Evolutionary conservation across 2,888 invertebrate genomes (phyloP), one percentile per base, ranked within the genome.

Genomic region (Ferrisia virgata): DNA sequence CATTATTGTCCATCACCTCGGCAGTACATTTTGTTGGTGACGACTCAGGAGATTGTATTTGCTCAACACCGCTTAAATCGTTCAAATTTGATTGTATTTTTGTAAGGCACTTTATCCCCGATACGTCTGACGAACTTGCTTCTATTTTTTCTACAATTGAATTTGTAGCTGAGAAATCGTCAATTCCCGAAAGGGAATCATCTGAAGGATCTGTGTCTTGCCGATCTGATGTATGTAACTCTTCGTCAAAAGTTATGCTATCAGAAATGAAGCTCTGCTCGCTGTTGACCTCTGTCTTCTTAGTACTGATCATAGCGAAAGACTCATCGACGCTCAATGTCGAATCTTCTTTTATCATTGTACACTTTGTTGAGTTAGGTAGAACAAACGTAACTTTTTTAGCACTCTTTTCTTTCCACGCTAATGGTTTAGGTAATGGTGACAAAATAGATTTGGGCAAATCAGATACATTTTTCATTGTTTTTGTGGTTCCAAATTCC

Each of bases 371-470:
- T 15, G 72, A 76, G 13, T 2, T 22, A 1, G 72, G 72, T 9
- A 36, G 13, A 18, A 15, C 81, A 47, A 81, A 81, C 13, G 81
- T 81, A n/a, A 81, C 81, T 36, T 31, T 58, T 58, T 81, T 81
- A 8, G 36, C 81, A 13, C 81, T 81, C 22, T 64, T 81, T 64
- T 81, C 58, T 36, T 15, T 18, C 36, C 5, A 15, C 36, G 58
- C n/a, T 1, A 33, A 11, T 0, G 22, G 9, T 47, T 53, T 81
- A 9, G 81, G 81, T 6, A 36, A 36, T 9, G 81, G 81, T 13
- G 81, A 58, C 33, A 81, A 36, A 58, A 81, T 81, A 0, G 81
- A 81, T 81, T 81, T 81, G n/a, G n/a, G n/a, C 22, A 58, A 33
- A 8, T 28, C 47, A 15, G 15, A 5, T 6, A 22, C 31, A 22